A percentile compares a stretch with the other conserved stretches of the same genome.
Conservation (phyloP, 53 echinoderm and acorn worm species). For the Apostichopus leukothele region DNA sequence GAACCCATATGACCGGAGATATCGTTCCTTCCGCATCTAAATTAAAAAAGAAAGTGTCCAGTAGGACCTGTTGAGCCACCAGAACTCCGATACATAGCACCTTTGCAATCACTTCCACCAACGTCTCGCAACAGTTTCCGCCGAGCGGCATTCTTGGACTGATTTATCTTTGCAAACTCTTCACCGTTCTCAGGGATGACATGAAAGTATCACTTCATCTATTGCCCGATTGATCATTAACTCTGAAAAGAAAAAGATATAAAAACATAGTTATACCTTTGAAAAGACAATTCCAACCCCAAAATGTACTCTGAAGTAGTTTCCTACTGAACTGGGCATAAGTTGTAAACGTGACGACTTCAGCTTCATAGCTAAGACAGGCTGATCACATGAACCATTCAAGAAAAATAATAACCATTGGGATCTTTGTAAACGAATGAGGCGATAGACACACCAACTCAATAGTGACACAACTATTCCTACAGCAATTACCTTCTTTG, state of each 20-base stretch:
- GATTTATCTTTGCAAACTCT: not conserved
- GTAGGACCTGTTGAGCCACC: slow-evolving; percentile 50
- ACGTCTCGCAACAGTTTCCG: slow-evolving; percentile 5
- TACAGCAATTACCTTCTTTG: too few relatives aligned
- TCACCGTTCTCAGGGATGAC: not conserved
- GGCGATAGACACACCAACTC: too few relatives aligned
- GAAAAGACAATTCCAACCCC: not conserved
- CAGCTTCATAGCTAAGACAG: too few relatives aligned
- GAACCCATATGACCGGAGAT: slow-evolving; percentile 13
- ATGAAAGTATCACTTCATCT: not conserved
- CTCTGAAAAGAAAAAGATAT: not conserved
- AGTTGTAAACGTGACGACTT: too few relatives aligned
- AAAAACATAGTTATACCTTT: not conserved
- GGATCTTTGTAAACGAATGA: too few relatives aligned
- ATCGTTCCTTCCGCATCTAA: slow-evolving; percentile 12
- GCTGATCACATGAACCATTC: too few relatives aligned
- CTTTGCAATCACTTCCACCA: slow-evolving; percentile 53
- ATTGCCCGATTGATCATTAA: not conserved
- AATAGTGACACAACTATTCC: too few relatives aligned
- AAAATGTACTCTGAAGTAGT: too few relatives aligned
- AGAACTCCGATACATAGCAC: slow-evolving; percentile 52
- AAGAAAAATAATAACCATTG: too few relatives aligned
- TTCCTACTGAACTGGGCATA: too few relatives aligned
- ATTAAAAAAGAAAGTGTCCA: slow-evolving; percentile 51
- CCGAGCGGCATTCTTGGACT: not conserved